Evolutionary conservation across 2,113 vertebrate species (phyloP).

Genomic region (Sinocyclocheilus rhinocerous): DNA sequence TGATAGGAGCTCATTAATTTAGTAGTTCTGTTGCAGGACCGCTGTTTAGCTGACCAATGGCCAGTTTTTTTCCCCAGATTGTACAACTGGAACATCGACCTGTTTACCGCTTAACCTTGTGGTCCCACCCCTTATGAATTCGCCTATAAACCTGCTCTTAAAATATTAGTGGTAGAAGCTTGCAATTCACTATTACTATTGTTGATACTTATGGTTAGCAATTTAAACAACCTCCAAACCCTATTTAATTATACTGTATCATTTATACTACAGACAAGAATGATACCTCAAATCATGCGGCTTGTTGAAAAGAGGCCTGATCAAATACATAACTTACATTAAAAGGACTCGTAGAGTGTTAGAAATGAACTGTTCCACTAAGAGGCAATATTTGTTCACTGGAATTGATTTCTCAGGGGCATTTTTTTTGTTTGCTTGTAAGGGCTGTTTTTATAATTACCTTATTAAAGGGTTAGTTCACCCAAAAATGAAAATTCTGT

Average conservation of each 20-base stretch:
- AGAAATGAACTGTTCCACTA: no score
- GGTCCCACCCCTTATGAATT: background rate
- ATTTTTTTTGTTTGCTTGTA: no score
- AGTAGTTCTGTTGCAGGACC: conserved; percentile 49
- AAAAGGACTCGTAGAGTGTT: background rate
- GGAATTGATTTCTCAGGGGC: no score
- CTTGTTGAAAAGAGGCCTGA: background rate
- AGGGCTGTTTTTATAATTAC: no score
- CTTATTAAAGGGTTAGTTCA: no score
- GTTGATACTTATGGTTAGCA: background rate
- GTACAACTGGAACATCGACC: conserved; percentile 6
- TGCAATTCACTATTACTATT: background rate
- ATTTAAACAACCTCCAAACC: background rate
- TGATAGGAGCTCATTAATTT: conserved; percentile 56
- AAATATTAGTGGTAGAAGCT: background rate
- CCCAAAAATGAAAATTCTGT: no score
- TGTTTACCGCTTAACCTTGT: background rate
- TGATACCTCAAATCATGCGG: background rate
- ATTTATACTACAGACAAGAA: background rate
- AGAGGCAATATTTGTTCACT: no score
- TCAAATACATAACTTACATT: background rate
- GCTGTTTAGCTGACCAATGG: conserved; percentile 51
- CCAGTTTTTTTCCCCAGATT: conserved; percentile 44
- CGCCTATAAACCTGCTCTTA: background rate
- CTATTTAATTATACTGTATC: background rate